phyloP scores from a whole-genome alignment of 2,888 invertebrate species.

The Lymantria dispar region DNA sequence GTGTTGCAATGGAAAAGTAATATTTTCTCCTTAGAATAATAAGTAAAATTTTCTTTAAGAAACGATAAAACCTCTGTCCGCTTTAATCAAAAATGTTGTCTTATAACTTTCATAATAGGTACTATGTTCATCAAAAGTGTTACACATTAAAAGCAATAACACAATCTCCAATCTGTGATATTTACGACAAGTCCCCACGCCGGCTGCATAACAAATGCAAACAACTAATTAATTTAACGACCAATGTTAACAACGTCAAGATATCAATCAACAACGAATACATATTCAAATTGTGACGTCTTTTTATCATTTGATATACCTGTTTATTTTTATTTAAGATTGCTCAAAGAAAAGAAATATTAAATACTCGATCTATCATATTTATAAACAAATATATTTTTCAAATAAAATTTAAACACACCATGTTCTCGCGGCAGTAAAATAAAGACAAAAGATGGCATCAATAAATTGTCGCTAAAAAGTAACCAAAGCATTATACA shows the following conservation, averaged over 20 bases:
- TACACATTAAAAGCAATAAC: slow-evolving; percentile 4
- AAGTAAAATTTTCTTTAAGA: too few relatives aligned
- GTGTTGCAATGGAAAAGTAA: too few relatives aligned
- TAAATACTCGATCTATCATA: too few relatives aligned
- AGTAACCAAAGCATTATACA: slow-evolving; percentile 80
- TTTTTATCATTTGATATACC: slow-evolving; percentile 25
- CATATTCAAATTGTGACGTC: slow-evolving; percentile 34
- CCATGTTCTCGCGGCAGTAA: slow-evolving; percentile 65
- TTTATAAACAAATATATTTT: slow-evolving; percentile 47
- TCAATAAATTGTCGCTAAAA: slow-evolving; percentile 75
- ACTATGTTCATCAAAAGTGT: too few relatives aligned
- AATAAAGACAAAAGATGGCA: slow-evolving; percentile 76
- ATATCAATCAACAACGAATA: slow-evolving; percentile 41
- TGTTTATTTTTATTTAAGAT: not conserved
- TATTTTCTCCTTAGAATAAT: too few relatives aligned
- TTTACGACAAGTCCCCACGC: slow-evolving; percentile 25
- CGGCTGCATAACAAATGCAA: slow-evolving; percentile 43
- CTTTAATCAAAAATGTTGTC: too few relatives aligned
- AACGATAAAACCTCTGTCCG: too few relatives aligned
- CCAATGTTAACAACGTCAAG: slow-evolving; percentile 51
- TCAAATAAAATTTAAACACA: slow-evolving; percentile 61
- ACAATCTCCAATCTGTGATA: slow-evolving; percentile 23
- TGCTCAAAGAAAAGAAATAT: too few relatives aligned
- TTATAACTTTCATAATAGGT: too few relatives aligned
- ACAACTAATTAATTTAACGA: slow-evolving; percentile 49